Evolutionary conservation across 2,888 invertebrate genomes (phyloP), one percentile per base, ranked within the genome.

Genomic region (Prostheceraeus crozeri): DNA sequence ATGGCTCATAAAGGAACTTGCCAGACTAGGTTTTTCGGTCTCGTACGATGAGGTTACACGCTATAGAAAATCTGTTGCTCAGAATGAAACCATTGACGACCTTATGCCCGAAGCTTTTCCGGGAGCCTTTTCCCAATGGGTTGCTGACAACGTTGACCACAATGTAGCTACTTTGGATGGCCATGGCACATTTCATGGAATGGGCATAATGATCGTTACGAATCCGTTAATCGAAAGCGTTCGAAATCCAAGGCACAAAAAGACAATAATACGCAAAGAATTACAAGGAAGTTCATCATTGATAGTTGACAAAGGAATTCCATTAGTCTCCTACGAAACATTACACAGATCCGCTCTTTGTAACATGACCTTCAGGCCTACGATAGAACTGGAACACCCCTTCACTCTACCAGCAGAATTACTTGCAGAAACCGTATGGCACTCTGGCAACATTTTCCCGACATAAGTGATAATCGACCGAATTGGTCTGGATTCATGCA

Each of bases 111-210:
- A 40, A 40, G n/a, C 40, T 16, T 40, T 40, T 40, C 40, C 40
- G 14, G 40, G 40, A 8, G 14, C 40, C 19, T 40, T 40, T 21
- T 40, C 40, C 19, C 40, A 40, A 40, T 40, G 40, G 40, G n/a
- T n/a, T 40, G 40, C 40, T 16, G 40, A 40, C 40, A 40, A 40
- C 19, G 40, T 40, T n/a, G n/a, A 40, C 40, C 40, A 40, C 40
- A 40, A 40, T 40, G 40, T 40, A 21, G 40, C 40, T 40, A 40
- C 40, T 21, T 40, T 40, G 19, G 40, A 40, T 40, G 40, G n/a
- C 40, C 40, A 40, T 40, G 40, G 40, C 14, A 40, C 40, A 8
- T 40, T 40, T 4, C n/a, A 40, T 40, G 4, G 40, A 6, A 40
- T 40, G 40, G 40, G 40, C 19, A 33, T 33, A 33, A 33, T 33